Evolutionary conservation across 2,113 vertebrate species (phyloP).

Genomic region (Lynx canadensis): DNA sequence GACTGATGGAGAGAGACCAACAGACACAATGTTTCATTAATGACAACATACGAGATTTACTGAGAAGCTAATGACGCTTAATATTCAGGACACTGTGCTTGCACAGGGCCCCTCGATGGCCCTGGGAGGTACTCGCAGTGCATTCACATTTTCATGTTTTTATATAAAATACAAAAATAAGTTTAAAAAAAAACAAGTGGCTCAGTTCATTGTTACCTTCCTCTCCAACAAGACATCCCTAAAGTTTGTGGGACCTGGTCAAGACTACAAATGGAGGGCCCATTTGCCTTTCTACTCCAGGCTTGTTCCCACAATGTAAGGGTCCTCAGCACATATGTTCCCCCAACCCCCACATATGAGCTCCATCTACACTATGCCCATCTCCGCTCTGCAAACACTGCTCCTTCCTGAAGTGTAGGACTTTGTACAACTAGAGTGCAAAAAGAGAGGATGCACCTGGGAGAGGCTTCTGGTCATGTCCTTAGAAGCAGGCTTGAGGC

Average conservation of each 20-base stretch:
- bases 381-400: neutral
- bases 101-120: neutral
- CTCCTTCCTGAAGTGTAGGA: no score
- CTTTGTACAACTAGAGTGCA: neutral
- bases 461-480: neutral
- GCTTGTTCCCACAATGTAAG: neutral
- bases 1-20: neutral
- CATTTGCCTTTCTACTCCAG: neutral
- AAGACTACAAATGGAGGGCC: neutral
- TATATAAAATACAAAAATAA: slow-evolving; percentile 14
- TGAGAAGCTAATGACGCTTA: neutral
- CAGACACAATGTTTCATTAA: neutral
- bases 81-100: neutral
- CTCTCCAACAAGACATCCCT: neutral
- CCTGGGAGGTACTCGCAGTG: neutral
- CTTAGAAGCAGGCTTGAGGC: neutral
- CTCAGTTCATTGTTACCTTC: neutral
- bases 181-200: neutral
- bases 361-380: neutral
- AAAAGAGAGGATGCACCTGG: neutral
- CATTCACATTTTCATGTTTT: neutral
- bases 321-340: neutral
- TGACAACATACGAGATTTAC: neutral
- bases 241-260: neutral
- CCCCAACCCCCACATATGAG: fast-evolving